A percentile compares a stretch with the other conserved stretches of the same genome.
Evolutionary conservation across 2,797 vertebrate species (phyloP).

Genomic region (Etheostoma nigrum): DNA sequence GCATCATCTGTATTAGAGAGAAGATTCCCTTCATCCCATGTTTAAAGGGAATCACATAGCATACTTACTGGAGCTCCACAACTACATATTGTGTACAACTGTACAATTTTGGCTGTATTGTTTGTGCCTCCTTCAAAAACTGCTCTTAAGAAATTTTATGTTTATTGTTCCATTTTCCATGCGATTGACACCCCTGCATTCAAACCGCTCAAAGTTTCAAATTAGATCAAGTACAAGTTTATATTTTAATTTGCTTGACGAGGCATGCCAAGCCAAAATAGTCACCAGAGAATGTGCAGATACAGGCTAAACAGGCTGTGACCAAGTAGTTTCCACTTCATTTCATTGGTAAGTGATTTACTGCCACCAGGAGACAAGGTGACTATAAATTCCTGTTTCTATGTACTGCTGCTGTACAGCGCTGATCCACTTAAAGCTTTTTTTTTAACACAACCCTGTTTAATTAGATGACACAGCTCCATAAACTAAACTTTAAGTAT

Average conservation of each 20-base stretch:
- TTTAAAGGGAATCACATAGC: too few relatives aligned
- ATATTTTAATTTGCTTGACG: not conserved
- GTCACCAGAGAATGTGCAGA: constrained; percentile 11
- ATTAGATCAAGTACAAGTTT: too few relatives aligned
- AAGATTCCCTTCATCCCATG: too few relatives aligned
- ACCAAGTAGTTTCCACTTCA: constrained; percentile 1
- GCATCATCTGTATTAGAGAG: too few relatives aligned
- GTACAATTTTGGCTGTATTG: too few relatives aligned
- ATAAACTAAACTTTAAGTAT: not conserved
- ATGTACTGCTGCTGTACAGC: not conserved
- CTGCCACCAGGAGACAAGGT: constrained; percentile 3
- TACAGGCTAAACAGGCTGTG: constrained; percentile 4
- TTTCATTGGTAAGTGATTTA: constrained; percentile 26
- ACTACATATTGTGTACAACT: too few relatives aligned
- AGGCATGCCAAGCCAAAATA: not conserved
- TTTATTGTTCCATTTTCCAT: too few relatives aligned
- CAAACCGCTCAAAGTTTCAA: too few relatives aligned
- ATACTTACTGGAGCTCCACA: too few relatives aligned
- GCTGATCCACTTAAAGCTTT: not conserved
- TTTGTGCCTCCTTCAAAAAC: too few relatives aligned
- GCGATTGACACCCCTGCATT: too few relatives aligned
- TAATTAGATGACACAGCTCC: not conserved
- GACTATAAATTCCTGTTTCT: not conserved
- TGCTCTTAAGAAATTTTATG: too few relatives aligned
- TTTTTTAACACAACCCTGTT: not conserved